Base-by-base conservation (phyloP, 2,113 vertebrate genomes). In the Gallinago media region DNA sequence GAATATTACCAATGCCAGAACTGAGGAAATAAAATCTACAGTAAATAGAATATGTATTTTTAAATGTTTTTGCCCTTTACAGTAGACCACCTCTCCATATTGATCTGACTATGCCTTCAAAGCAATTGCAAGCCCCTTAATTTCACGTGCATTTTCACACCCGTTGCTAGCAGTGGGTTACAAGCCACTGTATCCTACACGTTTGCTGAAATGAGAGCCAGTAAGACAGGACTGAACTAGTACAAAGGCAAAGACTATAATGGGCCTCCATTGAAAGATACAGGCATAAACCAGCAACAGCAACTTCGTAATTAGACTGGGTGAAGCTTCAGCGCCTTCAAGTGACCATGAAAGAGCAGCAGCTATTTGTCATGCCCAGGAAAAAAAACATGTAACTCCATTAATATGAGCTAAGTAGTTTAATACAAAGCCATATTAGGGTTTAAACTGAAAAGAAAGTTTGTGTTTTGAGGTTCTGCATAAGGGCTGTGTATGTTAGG, bases 1-100 rank as follows among this genome's bases (percentile, higher is more conserved):
- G 95, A 96, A 95, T 90, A 97, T 97, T 95, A 95, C 56, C 85
- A 88, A 92, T 93, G 88, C 91, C 82, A 96, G 96, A 95, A 79
- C 80, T 82, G 85, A 86, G 81, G 94, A 97, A 96, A 96, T 95
- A 97, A 96, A 96, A 96, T 95, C 73, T 88, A 89, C 71, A 93
- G 82, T 82, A 96, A 92, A 96, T 79, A 94, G 61, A 96, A 89
- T 94, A 81, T 77, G 16, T 46, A 87, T 88, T 96, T 97, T 93
- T 42, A 94, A 93, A 75, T 8, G 2, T 61, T 40, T 44, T 94
- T 71, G 70, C 38, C 15, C 89, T 91, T 93, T 67, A n/a, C 25
- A 31, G 25, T 26, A 55, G 42, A n/a, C 38, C 27, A 42, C 47
- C 9, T 70, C 27, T 88, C 52, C 55, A 8, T 58, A 49, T 11